These are phyloP conservation scores for Macrostomum cliftonense DNA, from an alignment of 2,888 invertebrate genomes.

Conservation along the genomic window DNA sequence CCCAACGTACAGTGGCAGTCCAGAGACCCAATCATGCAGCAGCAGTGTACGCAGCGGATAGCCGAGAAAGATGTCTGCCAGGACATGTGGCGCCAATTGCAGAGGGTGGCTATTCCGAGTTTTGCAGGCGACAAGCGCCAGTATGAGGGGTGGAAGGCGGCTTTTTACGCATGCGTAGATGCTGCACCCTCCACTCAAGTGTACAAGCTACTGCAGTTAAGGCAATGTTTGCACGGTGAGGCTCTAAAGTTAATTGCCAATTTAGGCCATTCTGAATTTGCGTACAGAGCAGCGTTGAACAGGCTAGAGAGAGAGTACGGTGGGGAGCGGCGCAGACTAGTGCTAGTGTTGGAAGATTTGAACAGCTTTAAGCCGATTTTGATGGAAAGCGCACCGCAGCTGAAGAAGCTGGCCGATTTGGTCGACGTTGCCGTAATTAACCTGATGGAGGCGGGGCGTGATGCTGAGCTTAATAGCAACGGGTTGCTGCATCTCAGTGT, in stretches of 20 bases:
- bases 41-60: too few species aligned
- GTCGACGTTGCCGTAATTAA: slow-evolving; percentile 8
- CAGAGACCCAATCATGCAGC: too few species aligned
- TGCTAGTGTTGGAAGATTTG: slow-evolving; percentile 8
- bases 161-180: slow-evolving; percentile 10
- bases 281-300: slow-evolving; percentile 9
- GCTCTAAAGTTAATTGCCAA: slow-evolving; percentile 2
- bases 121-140: slow-evolving; percentile 9
- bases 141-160: slow-evolving; percentile 12
- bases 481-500: slow-evolving; percentile 5
- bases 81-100: slow-evolving; percentile 6
- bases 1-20: too few species aligned
- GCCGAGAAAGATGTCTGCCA: too few species aligned
- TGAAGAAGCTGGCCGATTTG: slow-evolving; percentile 9
- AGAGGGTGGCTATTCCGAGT: slow-evolving; percentile 10
- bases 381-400: slow-evolving; percentile 1
- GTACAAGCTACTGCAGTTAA: slow-evolving; percentile 12
- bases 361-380: slow-evolving; percentile 7
- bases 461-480: background rate
- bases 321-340: slow-evolving; percentile 6
- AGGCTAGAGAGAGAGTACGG: slow-evolving; percentile 10
- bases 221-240: slow-evolving; percentile 11
- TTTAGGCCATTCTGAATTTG: slow-evolving; percentile 8
- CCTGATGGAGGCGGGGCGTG: slow-evolving; percentile 7
- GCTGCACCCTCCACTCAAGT: slow-evolving; percentile 7